Base-by-base conservation (phyloP, 1,140 invertebrate species). In the Berghia stephanieae region DNA sequence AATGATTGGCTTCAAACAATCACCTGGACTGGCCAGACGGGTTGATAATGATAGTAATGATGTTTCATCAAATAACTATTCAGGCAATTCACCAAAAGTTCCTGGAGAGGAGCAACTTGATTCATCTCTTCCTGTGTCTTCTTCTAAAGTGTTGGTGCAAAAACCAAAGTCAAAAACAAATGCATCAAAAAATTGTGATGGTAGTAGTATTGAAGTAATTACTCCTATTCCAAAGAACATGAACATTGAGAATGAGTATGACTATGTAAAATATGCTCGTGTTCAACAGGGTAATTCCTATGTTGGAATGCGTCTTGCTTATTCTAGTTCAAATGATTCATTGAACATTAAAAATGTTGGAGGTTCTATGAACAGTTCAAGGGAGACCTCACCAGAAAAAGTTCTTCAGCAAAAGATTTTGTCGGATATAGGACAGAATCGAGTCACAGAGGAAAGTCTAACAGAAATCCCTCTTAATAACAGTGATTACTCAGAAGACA, bases 191-290 rank as follows among this genome's bases (percentile, higher is more conserved):
- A 76, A 57, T 40, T n/a, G 52, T 21, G 57, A 68, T 42, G 73
- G 63, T 31, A 75, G 74, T 57, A 44, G 36, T 8, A 63, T 77
- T 49, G 74, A 79, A 27, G 69, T 81, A 8, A 69, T 81, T 24
- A 68, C 78, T 3, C 80, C 80, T 6, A 43, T 77, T 46, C 75
- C 77, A 10, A 73, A 72, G 67, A 81, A 81, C 55, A 36, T 82
- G 67, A 83, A 86, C 75, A 83, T 88, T 44, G 82, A 86, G 74
- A 87, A 86, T 80, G 89, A 89, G 71, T 87, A 89, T 75, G 90
- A 90, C 78, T 92, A 96, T 87, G 91, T 96, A 81, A 95, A 96
- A 87, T 96, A 96, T 89, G 94, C 95, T 79, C 91, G 95, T 80
- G 84, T 90, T 66, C 93, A 94, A 87, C 88, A 90, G 79, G 90